Percentiles rank a stretch among this genome's conserved stretches.
Evolutionary conservation across 2,113 vertebrate species (phyloP).

Genomic region (Falco punctatus): DNA sequence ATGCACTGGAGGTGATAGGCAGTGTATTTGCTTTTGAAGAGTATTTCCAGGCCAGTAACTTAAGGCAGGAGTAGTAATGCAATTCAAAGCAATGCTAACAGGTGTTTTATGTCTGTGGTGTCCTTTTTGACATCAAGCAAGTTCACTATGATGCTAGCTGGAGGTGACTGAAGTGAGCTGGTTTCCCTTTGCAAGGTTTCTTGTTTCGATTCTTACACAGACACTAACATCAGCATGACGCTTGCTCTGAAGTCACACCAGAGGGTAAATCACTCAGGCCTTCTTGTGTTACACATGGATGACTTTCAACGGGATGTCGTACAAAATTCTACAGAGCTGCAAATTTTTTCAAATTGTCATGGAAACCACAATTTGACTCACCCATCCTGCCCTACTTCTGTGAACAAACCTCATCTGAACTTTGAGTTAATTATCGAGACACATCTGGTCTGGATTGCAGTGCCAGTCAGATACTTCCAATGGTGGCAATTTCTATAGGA

Average conservation of each 20-base stretch:
- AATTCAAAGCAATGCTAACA: not conserved
- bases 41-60: not conserved
- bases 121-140: not conserved
- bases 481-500: not conserved
- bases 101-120: not conserved
- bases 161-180: not conserved
- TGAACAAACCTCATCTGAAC: constrained; percentile 27
- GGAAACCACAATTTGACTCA: not conserved
- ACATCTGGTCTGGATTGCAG: constrained; percentile 36
- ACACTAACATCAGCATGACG: not conserved
- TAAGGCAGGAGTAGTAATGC: not conserved
- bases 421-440: not conserved
- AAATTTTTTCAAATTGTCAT: not conserved
- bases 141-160: accelerated
- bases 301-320: not conserved
- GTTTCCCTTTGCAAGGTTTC: not conserved
- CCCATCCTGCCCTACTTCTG: not conserved
- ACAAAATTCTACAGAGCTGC: not conserved
- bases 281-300: not conserved
- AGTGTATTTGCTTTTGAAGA: not conserved
- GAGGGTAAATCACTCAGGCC: not conserved
- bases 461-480: not conserved
- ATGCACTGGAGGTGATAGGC: not conserved
- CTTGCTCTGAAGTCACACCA: not conserved
- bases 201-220: not conserved